Conservation (phyloP, 2,113 vertebrate species). For the Crotophaga sulcirostris region DNA sequence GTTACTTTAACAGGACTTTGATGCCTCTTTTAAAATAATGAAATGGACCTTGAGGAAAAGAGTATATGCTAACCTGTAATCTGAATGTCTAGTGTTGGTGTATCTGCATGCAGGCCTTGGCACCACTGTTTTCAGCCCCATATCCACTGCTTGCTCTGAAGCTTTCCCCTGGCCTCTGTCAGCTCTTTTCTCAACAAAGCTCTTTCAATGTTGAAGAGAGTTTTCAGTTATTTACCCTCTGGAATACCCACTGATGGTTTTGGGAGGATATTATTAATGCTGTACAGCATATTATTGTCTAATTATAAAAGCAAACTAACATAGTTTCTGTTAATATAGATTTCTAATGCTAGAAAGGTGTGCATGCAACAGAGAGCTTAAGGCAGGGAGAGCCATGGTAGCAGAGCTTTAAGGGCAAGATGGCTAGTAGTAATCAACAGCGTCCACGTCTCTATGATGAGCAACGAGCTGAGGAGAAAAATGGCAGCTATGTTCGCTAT, state of each 20-base stretch:
- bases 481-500: neutral
- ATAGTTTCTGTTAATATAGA: neutral
- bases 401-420: neutral
- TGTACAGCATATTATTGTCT: neutral
- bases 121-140: neutral
- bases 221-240: neutral
- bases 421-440: neutral
- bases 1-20: neutral
- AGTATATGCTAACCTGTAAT: neutral
- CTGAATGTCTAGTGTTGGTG: neutral
- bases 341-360: neutral
- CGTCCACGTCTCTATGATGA: neutral
- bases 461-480: neutral
- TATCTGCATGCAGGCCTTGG: neutral
- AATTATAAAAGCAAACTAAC: neutral
- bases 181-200: neutral
- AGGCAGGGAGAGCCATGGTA: neutral
- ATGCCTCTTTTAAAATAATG: neutral
- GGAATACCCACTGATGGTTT: neutral
- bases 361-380: fast-evolving
- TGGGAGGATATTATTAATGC: neutral
- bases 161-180: neutral
- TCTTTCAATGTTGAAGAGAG: neutral
- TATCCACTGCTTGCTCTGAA: neutral
- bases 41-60: neutral